Evolutionary conservation across 1,140 invertebrate species (phyloP).

Genomic region (Drosophila kurseongensis): DNA sequence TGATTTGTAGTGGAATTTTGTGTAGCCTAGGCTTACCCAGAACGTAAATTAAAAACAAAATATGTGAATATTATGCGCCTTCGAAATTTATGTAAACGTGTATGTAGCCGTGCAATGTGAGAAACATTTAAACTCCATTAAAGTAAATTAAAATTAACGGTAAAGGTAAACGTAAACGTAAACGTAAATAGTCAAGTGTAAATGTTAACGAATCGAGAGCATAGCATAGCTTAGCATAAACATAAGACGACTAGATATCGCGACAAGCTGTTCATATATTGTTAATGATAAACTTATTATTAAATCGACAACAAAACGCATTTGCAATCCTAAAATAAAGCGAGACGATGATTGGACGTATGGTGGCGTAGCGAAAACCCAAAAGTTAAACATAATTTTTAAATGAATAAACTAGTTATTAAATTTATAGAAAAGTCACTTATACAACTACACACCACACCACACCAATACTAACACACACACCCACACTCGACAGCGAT

Average conservation of each 20-base stretch:
- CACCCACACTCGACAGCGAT: slow-evolving; percentile 57
- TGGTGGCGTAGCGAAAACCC: slow-evolving; percentile 62
- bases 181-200: slow-evolving; percentile 56
- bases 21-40: slow-evolving; percentile 66
- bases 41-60: slow-evolving; percentile 57
- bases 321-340: slow-evolving; percentile 72
- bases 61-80: slow-evolving; percentile 84
- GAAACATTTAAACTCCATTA: slow-evolving; percentile 51
- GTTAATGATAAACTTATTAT: slow-evolving; percentile 58
- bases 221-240: slow-evolving; percentile 68
- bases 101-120: slow-evolving; percentile 58
- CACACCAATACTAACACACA: slow-evolving; percentile 20
- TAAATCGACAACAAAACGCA: slow-evolving; percentile 59
- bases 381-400: slow-evolving; percentile 83
- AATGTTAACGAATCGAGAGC: slow-evolving; percentile 59
- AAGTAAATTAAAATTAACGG: slow-evolving; percentile 39
- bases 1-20: slow-evolving; percentile 59
- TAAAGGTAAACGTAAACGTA: slow-evolving; percentile 39
- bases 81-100: slow-evolving; percentile 71
- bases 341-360: slow-evolving; percentile 21
- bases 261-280: slow-evolving; percentile 71
- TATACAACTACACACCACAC: slow-evolving; percentile 6
- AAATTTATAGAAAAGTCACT: slow-evolving; percentile 63
- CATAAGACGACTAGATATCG: slow-evolving; percentile 49
- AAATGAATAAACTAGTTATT: slow-evolving; percentile 74